Conservation (phyloP, 2,113 vertebrate species). For the Leiothrix lutea region DNA sequence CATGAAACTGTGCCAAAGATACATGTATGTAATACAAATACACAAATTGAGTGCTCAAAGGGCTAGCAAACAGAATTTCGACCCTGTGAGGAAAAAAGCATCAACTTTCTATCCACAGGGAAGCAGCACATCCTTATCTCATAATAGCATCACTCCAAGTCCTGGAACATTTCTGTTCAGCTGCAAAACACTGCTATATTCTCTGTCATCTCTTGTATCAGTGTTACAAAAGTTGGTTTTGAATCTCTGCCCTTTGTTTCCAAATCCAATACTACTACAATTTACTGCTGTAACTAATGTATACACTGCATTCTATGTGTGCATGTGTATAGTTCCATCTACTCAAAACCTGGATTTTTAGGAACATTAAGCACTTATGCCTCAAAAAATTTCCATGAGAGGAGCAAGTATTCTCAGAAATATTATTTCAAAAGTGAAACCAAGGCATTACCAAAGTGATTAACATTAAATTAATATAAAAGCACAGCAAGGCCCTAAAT, state of each 20-base stretch:
- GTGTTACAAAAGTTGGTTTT: neutral
- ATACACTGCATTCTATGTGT: neutral
- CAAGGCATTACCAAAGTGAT: neutral
- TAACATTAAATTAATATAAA: neutral
- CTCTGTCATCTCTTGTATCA: neutral
- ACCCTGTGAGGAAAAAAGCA: neutral
- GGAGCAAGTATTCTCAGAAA: neutral
- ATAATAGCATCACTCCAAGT: neutral
- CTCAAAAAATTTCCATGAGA: neutral
- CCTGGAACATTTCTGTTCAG: neutral
- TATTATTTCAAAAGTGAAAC: neutral
- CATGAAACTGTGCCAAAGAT: neutral
- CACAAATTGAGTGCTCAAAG: neutral
- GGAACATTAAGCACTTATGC: neutral
- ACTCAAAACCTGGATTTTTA: neutral
- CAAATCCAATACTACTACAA: neutral
- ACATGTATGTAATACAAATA: neutral
- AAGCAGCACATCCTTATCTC: neutral
- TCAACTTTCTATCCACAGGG: neutral
- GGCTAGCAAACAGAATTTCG: neutral
- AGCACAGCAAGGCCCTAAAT: neutral
- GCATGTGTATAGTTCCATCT: neutral
- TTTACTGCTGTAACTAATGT: neutral
- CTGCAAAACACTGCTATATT: neutral
- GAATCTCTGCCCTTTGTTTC: neutral